Percentiles rank a stretch among this genome's conserved stretches.
Conservation (phyloP, 1,140 invertebrate genomes). For the Uloborus diversus region DNA sequence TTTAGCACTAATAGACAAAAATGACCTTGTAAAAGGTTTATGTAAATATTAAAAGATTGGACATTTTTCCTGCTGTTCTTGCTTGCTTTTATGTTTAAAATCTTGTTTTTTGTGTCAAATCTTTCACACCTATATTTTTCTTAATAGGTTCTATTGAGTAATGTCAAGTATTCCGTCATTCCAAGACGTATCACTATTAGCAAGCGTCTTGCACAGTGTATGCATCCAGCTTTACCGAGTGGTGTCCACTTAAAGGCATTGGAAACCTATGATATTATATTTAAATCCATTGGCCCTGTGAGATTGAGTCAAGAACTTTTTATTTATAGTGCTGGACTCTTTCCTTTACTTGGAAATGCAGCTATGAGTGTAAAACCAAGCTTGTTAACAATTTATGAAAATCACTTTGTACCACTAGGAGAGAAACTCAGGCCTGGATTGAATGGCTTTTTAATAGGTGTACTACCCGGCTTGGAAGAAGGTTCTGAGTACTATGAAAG, state of each 20-base stretch:
- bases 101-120: no score
- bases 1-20: no score
- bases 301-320: conserved; percentile 85
- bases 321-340: conserved; percentile 88
- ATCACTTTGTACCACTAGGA: conserved; percentile 87
- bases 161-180: conserved; percentile 88
- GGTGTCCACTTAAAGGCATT: conserved; percentile 93
- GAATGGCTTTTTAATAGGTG: conserved; percentile 85
- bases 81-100: no score
- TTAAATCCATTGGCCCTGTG: conserved; percentile 87
- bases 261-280: conserved; percentile 93
- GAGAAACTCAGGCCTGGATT: conserved; percentile 82
- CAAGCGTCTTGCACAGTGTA: conserved; percentile 92
- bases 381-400: conserved; percentile 88
- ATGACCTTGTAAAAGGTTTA: no score
- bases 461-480: conserved; percentile 88
- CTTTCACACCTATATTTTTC: no score
- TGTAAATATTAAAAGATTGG: no score
- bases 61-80: no score
- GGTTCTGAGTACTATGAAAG: conserved; percentile 89
- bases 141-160: conserved; percentile 76
- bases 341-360: conserved; percentile 88
- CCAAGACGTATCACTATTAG: conserved; percentile 90
- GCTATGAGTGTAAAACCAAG: conserved; percentile 89
- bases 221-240: conserved; percentile 90